Base-by-base conservation (phyloP, 2,797 vertebrate species). In the Glossophaga mutica region DNA sequence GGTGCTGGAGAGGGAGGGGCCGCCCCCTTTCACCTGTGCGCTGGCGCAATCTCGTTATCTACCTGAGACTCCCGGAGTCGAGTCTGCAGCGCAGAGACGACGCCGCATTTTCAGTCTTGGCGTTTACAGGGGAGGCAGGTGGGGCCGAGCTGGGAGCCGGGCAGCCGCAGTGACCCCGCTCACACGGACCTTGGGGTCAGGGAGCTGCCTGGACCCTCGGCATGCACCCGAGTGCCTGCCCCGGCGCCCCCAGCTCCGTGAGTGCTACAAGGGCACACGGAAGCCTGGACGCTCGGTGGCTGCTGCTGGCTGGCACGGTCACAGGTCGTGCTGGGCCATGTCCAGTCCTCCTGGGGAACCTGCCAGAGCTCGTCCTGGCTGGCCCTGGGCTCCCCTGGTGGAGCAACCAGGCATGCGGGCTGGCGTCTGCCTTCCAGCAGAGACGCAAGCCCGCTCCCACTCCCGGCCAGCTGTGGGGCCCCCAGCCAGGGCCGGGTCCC, bases 1-100 rank as follows among this genome's bases (percentile, higher is more conserved):
- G 3, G 9, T 6, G 3, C 12, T n/a, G 3, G 42, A 26, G 37
- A 32, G 22, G 12, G 0, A 0, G 10, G 0, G 15, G 18, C 14
- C 0, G 6, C n/a, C 44, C 24, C 92, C 52, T 26, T 22, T 29
- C 19, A 5, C 12, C n/a, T 7, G 10, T 0, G 0, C 12, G 39
- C 42, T 34, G 52, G 44, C 1, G 2, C 19, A 19, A 52, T 24
- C 52, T 94, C 32, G 0, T 9, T 19, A 5, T 3, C 67, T 34
- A 7, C 39, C 1, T 12, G 7, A 6, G 14, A 12, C 0, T 16
- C 19, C 48, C 0, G 2, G 1, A 9, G 29, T 42, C 37, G 1
- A 9, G 29, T 37, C 42, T 42, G 77, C 16, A 5, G 32, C 68
- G 22, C 19, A 26, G 48, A 55, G 44, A 18, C 3, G 1, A 16